Conservation (phyloP, 2,888 invertebrate genomes). For the Nowickia ferox region DNA sequence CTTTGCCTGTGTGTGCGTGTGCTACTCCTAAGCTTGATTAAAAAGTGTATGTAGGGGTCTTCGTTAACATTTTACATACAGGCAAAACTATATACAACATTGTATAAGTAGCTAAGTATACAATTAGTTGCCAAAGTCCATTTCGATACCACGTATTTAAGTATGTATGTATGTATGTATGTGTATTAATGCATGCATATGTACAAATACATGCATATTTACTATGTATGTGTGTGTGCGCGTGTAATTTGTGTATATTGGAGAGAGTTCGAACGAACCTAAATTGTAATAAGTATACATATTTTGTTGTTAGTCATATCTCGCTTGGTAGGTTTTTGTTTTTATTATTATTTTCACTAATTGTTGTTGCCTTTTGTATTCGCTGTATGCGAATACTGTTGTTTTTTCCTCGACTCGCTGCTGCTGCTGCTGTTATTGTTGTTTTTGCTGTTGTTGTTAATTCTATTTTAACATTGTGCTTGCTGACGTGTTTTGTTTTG, state of each 20-base stretch:
- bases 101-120: not conserved
- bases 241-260: not conserved
- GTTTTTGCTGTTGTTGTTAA: slow-evolving; percentile 23
- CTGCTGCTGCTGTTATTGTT: slow-evolving; percentile 15
- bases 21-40: not conserved
- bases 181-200: too few species aligned
- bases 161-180: too few species aligned
- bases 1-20: not conserved
- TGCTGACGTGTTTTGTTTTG: slow-evolving; percentile 64
- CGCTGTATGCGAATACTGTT: slow-evolving; percentile 3
- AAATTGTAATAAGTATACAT: not conserved
- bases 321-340: slow-evolving; percentile 31
- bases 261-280: not conserved
- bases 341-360: not conserved
- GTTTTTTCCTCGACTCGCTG: slow-evolving; percentile 34
- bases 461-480: slow-evolving; percentile 52
- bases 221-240: too few species aligned
- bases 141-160: too few species aligned
- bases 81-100: not conserved
- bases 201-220: too few species aligned
- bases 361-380: slow-evolving; percentile 21
- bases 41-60: not conserved
- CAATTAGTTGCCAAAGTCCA: too few species aligned
- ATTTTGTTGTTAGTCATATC: slow-evolving; percentile 21
- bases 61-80: slow-evolving; percentile 18